phyloP scores from a whole-genome alignment of 2,797 vertebrate species.

The Silurus lanzhouensis region DNA sequence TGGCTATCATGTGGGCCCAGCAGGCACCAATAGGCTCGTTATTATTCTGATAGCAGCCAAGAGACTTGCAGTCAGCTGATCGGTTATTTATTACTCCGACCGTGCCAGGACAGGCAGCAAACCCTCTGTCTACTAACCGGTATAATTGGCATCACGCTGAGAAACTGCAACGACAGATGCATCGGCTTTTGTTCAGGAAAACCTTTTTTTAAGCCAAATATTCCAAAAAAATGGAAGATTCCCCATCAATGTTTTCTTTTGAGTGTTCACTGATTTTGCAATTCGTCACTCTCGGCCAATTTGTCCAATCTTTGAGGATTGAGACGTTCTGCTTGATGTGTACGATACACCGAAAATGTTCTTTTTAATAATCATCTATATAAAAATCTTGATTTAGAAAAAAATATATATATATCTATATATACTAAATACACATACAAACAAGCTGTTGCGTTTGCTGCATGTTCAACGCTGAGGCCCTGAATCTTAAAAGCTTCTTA shows the following conservation, averaged over 20 bases:
- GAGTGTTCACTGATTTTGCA: neutral
- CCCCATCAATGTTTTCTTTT: neutral
- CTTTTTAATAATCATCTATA: neutral
- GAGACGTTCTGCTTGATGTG: neutral
- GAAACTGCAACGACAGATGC: conserved; percentile 73
- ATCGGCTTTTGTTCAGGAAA: conserved; percentile 55
- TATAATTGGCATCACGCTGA: conserved; percentile 82
- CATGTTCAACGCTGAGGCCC: neutral
- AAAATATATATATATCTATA: neutral
- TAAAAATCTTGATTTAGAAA: too few relatives aligned
- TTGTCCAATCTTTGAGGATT: neutral
- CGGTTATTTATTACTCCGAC: conserved; percentile 76
- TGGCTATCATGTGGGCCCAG: conserved; percentile 74
- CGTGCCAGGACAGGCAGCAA: conserved; percentile 72
- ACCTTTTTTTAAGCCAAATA: conserved; percentile 20
- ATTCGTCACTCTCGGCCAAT: neutral
- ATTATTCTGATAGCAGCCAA: conserved; percentile 77
- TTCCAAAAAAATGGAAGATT: neutral
- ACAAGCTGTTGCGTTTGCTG: too few relatives aligned
- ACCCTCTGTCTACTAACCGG: conserved; percentile 78
- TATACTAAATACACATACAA: neutral
- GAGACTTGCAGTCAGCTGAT: conserved; percentile 75
- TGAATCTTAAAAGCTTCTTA: neutral
- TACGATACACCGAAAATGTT: neutral
- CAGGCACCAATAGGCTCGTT: conserved; percentile 80